Conservation (phyloP, 1,140 invertebrate species). For the Drosophila prosaltans region DNA sequence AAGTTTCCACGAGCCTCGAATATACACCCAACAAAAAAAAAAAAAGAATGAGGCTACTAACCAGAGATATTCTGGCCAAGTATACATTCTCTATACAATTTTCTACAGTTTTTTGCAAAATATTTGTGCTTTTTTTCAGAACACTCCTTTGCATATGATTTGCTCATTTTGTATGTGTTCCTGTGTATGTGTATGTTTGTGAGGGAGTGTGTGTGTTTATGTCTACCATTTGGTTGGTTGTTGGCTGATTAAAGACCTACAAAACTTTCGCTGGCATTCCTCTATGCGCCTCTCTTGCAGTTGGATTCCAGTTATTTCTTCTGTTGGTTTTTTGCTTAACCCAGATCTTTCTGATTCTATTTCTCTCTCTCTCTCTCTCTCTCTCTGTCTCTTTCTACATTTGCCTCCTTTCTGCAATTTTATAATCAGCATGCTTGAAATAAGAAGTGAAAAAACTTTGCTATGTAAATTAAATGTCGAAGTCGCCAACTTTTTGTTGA, state of each 20-base stretch:
- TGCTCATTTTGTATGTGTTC: background rate
- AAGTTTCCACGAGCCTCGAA: slow-evolving; percentile 46
- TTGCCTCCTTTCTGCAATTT: slow-evolving; percentile 51
- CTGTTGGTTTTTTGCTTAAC: slow-evolving; percentile 50
- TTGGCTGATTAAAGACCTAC: slow-evolving; percentile 41
- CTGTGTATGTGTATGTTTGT: slow-evolving; percentile 13
- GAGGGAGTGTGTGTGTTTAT: slow-evolving; percentile 21
- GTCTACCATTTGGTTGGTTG: slow-evolving; percentile 11
- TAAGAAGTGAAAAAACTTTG: slow-evolving; percentile 62
- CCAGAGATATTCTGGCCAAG: background rate
- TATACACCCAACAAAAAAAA: slow-evolving; percentile 26
- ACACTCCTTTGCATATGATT: background rate
- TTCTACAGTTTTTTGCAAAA: background rate
- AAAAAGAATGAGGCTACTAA: slow-evolving; percentile 15
- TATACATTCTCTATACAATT: background rate
- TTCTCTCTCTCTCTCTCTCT: slow-evolving; percentile 22
- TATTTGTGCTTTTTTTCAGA: background rate
- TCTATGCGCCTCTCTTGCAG: slow-evolving; percentile 3
- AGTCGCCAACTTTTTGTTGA: slow-evolving; percentile 67
- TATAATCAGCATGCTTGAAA: slow-evolving; percentile 71
- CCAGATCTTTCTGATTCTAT: slow-evolving; percentile 27
- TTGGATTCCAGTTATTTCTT: slow-evolving; percentile 11
- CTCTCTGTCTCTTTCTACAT: background rate
- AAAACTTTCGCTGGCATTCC: slow-evolving; percentile 41
- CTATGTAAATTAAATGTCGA: slow-evolving; percentile 80